Evolutionary conservation across 2,888 invertebrate genomes (phyloP).

Genomic region (Athripsodes cinereus): DNA sequence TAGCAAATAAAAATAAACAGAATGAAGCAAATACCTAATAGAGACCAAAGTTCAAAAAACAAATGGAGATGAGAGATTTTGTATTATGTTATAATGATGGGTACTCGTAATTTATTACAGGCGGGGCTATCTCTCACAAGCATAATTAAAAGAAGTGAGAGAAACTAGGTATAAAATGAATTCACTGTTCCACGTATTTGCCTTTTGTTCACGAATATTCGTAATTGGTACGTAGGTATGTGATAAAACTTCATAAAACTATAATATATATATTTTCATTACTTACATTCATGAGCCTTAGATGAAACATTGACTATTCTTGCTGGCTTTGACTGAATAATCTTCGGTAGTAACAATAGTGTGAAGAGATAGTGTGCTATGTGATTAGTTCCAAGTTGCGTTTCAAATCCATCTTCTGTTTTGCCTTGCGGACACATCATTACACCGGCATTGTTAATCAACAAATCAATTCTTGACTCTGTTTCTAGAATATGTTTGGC

Average conservation of each 20-base stretch:
- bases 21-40: not conserved
- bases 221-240: too few relatives aligned
- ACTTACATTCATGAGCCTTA: conserved; percentile 38
- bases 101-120: too few relatives aligned
- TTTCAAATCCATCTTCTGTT: conserved; percentile 53
- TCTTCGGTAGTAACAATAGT: conserved; percentile 43
- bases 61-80: too few relatives aligned
- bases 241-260: not conserved
- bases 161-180: not conserved
- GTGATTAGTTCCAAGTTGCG: conserved; percentile 54
- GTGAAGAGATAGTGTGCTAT: conserved; percentile 52
- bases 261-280: not conserved
- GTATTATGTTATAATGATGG: too few relatives aligned
- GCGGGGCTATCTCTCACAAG: too few relatives aligned
- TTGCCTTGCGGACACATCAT: conserved; percentile 47
- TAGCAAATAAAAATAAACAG: not conserved
- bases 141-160: too few relatives aligned
- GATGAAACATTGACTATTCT: conserved; percentile 52
- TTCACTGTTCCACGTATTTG: too few relatives aligned
- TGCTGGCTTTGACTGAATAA: conserved; percentile 47
- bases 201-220: too few relatives aligned
- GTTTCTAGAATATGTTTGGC: conserved; percentile 35
- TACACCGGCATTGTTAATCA: conserved; percentile 50
- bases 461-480: conserved; percentile 38
- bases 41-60: too few relatives aligned